These are phyloP conservation scores for Leucoraja ocellata DNA, from an alignment of 2,797 vertebrate species.

Conservation along the genomic window DNA sequence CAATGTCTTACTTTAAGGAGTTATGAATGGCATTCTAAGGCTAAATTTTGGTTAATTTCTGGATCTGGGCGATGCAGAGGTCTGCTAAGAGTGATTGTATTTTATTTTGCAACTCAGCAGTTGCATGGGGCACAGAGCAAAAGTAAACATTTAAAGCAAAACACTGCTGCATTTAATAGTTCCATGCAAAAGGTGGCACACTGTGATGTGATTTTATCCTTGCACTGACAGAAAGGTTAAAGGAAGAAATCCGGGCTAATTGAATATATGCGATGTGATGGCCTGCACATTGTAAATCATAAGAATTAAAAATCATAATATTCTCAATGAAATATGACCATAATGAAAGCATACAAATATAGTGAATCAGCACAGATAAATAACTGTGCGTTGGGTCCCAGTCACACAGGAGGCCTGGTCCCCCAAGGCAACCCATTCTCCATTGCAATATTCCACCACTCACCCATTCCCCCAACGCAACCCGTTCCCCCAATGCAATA, in stretches of 20 bases:
- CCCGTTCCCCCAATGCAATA: too few species aligned
- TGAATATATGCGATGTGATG: background rate
- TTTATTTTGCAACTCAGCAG: background rate
- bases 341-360: background rate
- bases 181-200: background rate
- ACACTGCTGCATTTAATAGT: background rate
- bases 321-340: background rate
- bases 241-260: background rate
- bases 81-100: too few species aligned
- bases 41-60: background rate
- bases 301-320: background rate
- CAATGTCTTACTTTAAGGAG: background rate
- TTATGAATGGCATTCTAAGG: conserved; percentile 14
- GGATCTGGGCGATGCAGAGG: background rate
- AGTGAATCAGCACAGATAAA: background rate
- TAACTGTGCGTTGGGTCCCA: background rate
- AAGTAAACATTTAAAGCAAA: background rate
- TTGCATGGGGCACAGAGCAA: background rate
- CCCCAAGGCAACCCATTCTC: too few species aligned
- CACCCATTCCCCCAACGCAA: too few species aligned
- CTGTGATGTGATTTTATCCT: background rate
- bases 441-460: too few species aligned
- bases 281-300: background rate
- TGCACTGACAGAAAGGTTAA: background rate
- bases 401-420: too few species aligned